Conservation (phyloP, 1,140 invertebrate genomes). For the Drosophila arizonae region DNA sequence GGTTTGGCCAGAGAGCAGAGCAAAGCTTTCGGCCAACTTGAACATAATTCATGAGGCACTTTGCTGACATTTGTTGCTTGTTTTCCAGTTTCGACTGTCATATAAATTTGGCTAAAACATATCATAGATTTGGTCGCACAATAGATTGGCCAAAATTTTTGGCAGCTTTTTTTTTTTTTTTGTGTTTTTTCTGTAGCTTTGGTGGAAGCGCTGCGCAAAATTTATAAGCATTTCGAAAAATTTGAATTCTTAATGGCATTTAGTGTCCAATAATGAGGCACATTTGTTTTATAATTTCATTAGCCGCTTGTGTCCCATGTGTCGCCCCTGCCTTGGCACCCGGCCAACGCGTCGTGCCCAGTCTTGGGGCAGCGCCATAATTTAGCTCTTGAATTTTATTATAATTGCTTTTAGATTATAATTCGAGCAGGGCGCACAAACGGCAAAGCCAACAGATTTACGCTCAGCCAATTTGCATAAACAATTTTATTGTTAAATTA, state of each 20-base stretch:
- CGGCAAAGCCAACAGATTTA: conserved; percentile 51
- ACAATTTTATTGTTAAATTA: conserved; percentile 79
- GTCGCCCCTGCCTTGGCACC: not conserved
- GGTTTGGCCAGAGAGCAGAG: not conserved
- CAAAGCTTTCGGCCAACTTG: conserved; percentile 8
- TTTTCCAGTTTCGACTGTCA: conserved; percentile 74
- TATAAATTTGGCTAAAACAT: conserved; percentile 67
- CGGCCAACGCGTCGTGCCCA: not conserved
- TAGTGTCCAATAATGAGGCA: conserved; percentile 79
- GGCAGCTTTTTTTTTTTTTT: conserved; percentile 2
- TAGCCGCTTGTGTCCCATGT: conserved; percentile 65
- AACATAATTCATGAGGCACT: conserved; percentile 70
- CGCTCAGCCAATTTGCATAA: conserved; percentile 65
- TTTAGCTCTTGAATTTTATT: conserved; percentile 55
- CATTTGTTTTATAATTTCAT: conserved; percentile 82
- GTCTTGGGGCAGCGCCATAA: conserved; percentile 39
- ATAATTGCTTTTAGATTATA: conserved; percentile 77
- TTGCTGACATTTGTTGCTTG: conserved; percentile 73
- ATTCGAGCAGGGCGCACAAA: conserved; percentile 52
- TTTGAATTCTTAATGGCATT: conserved; percentile 78
- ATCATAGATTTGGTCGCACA: conserved; percentile 26
- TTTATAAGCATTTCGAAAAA: conserved; percentile 58
- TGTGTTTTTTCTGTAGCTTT: not conserved
- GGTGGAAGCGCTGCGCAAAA: conserved; percentile 31
- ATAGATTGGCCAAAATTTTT: conserved; percentile 28